Evolutionary conservation across 2,888 invertebrate genomes (phyloP).

Genomic region (Lasius fuliginosus): DNA sequence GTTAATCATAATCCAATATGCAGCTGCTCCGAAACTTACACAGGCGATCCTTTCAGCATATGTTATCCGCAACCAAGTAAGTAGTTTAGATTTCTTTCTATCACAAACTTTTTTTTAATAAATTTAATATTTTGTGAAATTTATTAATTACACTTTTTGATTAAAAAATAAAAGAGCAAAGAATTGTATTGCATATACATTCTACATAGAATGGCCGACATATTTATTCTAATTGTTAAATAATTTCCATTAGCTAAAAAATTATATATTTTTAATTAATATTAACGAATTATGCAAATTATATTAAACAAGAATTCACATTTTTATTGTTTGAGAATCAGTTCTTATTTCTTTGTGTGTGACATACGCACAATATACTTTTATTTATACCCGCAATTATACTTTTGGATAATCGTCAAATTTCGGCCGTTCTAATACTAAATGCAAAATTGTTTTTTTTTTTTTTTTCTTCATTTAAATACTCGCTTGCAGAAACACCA

Average conservation of each 20-base stretch:
- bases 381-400: no score
- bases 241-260: background rate
- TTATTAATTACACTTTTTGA: background rate
- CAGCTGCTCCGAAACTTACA: slow-evolving; percentile 90
- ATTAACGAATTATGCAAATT: background rate
- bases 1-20: slow-evolving; percentile 94
- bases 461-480: background rate
- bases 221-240: background rate
- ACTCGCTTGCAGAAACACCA: slow-evolving; percentile 62
- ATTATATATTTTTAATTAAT: background rate
- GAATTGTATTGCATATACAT: background rate
- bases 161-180: background rate
- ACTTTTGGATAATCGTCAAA: background rate
- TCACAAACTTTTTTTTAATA: background rate
- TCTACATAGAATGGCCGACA: background rate
- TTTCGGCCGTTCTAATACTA: background rate
- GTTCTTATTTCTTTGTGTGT: background rate
- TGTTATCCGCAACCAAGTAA: slow-evolving; percentile 88
- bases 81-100: slow-evolving; percentile 22
- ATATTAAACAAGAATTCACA: background rate
- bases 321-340: background rate
- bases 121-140: background rate
- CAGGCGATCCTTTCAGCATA: slow-evolving; percentile 92
- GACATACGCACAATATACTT: background rate
- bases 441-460: background rate